Evolutionary conservation across 2,113 vertebrate species (phyloP).

Genomic region (Trematocara unimaculatum): DNA sequence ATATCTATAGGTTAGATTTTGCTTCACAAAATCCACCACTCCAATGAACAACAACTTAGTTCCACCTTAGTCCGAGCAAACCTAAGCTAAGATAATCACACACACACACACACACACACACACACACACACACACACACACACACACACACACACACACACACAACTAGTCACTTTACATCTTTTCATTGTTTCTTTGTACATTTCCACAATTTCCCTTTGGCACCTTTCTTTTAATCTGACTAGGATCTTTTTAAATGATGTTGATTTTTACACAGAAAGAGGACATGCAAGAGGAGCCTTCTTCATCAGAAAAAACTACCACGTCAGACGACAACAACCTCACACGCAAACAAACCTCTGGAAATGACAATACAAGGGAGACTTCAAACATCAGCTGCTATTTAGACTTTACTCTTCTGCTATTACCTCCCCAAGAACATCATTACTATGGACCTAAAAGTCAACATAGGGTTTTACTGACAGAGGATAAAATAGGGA

Average conservation of each 20-base stretch:
- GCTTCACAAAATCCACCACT: neutral
- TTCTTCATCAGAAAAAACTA: neutral
- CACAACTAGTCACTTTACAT: neutral
- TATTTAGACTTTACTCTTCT: constrained; percentile 59
- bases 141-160: neutral
- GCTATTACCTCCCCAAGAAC: constrained; percentile 60
- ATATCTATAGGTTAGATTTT: neutral
- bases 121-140: neutral
- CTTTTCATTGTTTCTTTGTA: neutral
- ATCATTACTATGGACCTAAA: neutral
- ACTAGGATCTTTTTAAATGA: neutral
- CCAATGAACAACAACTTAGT: neutral
- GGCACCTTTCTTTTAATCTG: neutral
- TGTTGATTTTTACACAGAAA: neutral
- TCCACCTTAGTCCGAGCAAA: neutral
- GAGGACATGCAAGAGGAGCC: neutral
- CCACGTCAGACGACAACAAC: neutral
- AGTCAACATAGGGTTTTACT: neutral
- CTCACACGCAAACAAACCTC: neutral
- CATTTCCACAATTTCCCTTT: neutral
- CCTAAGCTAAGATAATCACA: neutral
- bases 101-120: neutral
- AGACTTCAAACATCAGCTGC: constrained; percentile 13
- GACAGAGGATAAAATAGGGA: constrained; percentile 71
- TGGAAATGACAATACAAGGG: neutral